Conservation (phyloP, 2,797 vertebrate species). For the Pantherophis alleghaniensis region DNA sequence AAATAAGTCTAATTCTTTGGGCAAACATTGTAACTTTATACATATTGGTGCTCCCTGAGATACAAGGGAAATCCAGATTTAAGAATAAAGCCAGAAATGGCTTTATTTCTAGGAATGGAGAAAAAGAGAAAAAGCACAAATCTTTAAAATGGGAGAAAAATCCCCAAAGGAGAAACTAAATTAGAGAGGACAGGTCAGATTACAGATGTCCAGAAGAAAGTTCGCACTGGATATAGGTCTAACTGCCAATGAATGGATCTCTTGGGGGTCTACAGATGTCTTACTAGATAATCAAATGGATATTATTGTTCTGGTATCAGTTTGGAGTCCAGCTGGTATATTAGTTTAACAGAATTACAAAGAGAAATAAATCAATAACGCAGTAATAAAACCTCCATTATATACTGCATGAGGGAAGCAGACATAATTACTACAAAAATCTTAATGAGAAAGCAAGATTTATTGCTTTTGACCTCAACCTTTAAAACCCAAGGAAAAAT, state of each 20-base stretch:
- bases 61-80: not conserved
- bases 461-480: not conserved
- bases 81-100: not conserved
- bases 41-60: not conserved
- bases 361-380: not conserved
- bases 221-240: accelerated
- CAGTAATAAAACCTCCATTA: not conserved
- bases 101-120: not conserved
- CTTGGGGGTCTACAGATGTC: not conserved
- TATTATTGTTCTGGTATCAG: not conserved
- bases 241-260: not conserved
- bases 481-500: not conserved
- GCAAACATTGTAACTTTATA: not conserved
- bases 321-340: constrained; percentile 8
- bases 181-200: not conserved
- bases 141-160: not conserved
- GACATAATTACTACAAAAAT: not conserved
- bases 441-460: not conserved
- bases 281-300: not conserved
- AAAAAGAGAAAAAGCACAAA: not conserved
- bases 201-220: not conserved
- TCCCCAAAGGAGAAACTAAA: not conserved
- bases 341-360: not conserved
- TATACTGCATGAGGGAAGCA: not conserved
- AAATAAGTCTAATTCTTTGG: not conserved